Evolutionary conservation across 2,797 vertebrate genomes (phyloP), one percentile per base, ranked within the genome.

Genomic region (Megalops cyprinoides): DNA sequence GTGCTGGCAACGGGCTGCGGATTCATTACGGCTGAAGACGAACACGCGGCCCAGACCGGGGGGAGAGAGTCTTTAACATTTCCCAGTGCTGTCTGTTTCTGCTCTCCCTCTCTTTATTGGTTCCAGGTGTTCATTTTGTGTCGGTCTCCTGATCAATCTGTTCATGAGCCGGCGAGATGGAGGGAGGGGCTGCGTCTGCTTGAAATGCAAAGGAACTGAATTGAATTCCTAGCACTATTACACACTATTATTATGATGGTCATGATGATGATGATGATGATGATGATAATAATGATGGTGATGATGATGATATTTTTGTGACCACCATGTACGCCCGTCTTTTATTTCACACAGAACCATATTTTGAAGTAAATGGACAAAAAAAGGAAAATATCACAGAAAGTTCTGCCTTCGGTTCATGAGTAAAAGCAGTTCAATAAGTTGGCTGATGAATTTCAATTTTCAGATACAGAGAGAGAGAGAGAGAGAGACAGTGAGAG

Each of bases 1-100:
- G 85, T 85, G 89, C 84, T 89, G 88, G 87, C 90, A 88, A 85
- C 86, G 87, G 60, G 86, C 79, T 85, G 83, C 86, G 82, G 87
- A 86, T 89, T 93, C 88, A 90, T 92, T 90, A 89, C 80, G 76
- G 82, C 81, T 83, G 55, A 56, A n/a, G 31, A 31, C 8, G 37
- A 34, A 65, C 34, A 65, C 4, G 4, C 15, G 31, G 20, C n/a
- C 12, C 56, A 60, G 53, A 14, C 55, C 10, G 14, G 37, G 25
- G 51, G 78, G 7, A 58, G 67, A 51, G 48, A n/a, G 20, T 4
- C 25, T 42, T 65, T 28, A 65, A 62, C 55, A 31, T 62, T 48
- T 55, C 78, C 73, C 79, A 78, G 31, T 65, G 55, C 25, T 73
- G 56, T 74, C 34, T 73, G 34, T 79, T 48, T 71, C 60, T 51